Evolutionary conservation across 2,888 invertebrate genomes (phyloP), one percentile per base, ranked within the genome.

Genomic region (Mellilla xanthometata): DNA sequence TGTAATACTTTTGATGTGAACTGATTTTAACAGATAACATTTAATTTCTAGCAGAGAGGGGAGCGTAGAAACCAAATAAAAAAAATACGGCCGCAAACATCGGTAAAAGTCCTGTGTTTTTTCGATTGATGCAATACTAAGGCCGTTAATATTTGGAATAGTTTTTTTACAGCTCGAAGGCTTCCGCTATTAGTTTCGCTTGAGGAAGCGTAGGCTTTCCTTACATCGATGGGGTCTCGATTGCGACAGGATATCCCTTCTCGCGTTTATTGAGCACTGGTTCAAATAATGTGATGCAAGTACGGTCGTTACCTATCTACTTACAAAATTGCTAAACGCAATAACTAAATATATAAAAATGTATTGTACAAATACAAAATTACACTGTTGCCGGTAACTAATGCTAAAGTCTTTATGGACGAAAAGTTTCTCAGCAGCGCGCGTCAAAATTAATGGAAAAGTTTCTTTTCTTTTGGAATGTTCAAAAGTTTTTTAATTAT

Each of bases 31-130:
- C 72, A 56, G 62, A 69, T 79, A 80, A 81, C 77, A 79, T 87
- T 90, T 86, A 66, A 79, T 87, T 90, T 85, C 80, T 90, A 89
- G 89, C 82, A 73, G 87, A 72, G 86, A 88, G 90, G 84, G 88
- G 85, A 84, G 80, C 87, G 65, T 89, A 87, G 81, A 79, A 49
- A 72, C 71, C 65, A 80, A 75, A 76, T 82, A 82, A 68, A 79
- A 76, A 81, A 79, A 75, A 75, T 73, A 73, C 67, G 72, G 72
- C 79, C 76, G 65, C 69, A 68, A 63, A 57, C 54, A 78, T 80
- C 81, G 89, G 90, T 90, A 90, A 89, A 76, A 72, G 54, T 68
- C 60, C 59, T 62, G 72, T 76, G 65, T 65, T 70, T 34, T 40
- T 45, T 28, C 29, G 40, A 43, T 43, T 49, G 50, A 40, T 52